Evolutionary conservation across 2,797 vertebrate species (phyloP).

Genomic region (Enteromius trimaculatus): DNA sequence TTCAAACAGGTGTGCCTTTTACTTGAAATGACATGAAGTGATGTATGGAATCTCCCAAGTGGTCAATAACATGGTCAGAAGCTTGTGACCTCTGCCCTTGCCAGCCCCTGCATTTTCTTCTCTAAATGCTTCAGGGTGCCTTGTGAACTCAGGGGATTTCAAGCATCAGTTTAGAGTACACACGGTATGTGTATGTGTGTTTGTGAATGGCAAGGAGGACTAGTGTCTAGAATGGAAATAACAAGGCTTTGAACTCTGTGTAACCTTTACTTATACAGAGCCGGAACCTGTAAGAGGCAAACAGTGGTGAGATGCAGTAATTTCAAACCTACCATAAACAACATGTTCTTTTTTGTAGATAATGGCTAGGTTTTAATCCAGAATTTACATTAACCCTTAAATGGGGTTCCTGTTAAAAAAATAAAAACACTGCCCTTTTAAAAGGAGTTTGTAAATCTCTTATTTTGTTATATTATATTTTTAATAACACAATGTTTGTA

Average conservation of each 20-base stretch:
- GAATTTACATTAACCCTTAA: not conserved
- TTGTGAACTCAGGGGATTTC: conserved; percentile 35
- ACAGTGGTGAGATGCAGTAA: conserved; percentile 1
- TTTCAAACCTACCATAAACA: conserved; percentile 4
- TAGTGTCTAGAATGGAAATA: conserved; percentile 32
- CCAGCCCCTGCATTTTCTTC: conserved; percentile 33
- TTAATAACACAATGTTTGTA: not conserved
- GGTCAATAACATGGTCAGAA: conserved; percentile 35
- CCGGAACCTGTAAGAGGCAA: conserved; percentile 36
- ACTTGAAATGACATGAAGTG: conserved; percentile 45
- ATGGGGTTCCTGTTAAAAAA: too few relatives aligned
- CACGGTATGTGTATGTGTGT: conserved; percentile 1
- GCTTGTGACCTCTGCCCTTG: conserved; percentile 42
- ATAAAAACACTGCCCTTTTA: not conserved
- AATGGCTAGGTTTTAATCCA: not conserved
- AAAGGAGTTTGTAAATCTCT: not conserved
- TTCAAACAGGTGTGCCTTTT: conserved; percentile 56
- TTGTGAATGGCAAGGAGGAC: conserved; percentile 10
- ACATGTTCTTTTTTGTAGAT: not conserved
- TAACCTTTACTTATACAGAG: conserved; percentile 53
- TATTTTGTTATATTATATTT: not conserved
- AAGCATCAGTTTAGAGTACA: conserved; percentile 21
- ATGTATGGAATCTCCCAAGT: conserved; percentile 51
- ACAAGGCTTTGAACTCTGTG: conserved; percentile 53
- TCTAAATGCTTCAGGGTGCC: conserved; percentile 40